phyloP scores from a whole-genome alignment of 2,113 vertebrate genomes.

The Oryctolagus cuniculus region DNA sequence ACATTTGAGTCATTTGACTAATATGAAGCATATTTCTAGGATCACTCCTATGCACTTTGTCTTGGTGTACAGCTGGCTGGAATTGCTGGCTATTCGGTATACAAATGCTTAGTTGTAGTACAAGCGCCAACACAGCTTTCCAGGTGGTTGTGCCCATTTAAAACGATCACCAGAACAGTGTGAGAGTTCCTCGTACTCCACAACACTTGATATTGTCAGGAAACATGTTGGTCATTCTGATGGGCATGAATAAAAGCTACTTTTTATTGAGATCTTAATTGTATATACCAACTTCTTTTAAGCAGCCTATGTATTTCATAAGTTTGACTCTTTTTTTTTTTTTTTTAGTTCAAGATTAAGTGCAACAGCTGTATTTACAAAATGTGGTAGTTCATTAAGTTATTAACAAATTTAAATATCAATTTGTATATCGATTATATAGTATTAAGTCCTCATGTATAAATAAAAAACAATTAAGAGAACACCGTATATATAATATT shows the following conservation, averaged over 20 bases:
- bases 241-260: not conserved
- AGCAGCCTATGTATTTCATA: not conserved
- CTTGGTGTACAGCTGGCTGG: not conserved
- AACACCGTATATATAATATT: too few species aligned
- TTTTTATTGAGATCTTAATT: not conserved
- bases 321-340: not conserved
- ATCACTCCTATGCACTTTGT: not conserved
- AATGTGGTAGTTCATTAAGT: too few species aligned
- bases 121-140: not conserved
- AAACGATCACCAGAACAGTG: not conserved
- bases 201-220: not conserved
- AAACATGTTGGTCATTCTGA: not conserved
- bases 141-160: too few species aligned
- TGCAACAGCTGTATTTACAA: too few species aligned
- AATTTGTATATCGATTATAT: too few species aligned
- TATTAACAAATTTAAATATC: too few species aligned
- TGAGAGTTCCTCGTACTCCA: not conserved
- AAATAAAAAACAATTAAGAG: too few species aligned
- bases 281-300: not conserved
- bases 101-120: not conserved
- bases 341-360: too few species aligned
- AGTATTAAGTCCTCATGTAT: too few species aligned
- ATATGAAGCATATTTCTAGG: not conserved
- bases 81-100: not conserved
- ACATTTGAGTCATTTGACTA: not conserved